Evolutionary conservation across 2,888 invertebrate genomes (phyloP), one percentile per base, ranked within the genome.

Genomic region (Auanema freiburgensis): DNA sequence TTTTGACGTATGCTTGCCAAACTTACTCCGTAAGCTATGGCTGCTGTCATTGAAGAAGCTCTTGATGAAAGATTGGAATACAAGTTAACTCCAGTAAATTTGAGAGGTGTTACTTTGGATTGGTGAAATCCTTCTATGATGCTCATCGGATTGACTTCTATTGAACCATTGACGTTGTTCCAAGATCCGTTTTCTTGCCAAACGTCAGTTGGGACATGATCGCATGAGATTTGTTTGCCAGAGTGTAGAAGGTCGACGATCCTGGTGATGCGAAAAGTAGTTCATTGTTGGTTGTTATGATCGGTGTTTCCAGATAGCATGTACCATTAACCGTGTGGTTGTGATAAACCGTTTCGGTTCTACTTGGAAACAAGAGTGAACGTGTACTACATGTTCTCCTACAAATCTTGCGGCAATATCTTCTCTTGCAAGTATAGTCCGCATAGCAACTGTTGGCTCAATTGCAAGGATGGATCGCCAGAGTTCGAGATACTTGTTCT

Each of bases 361-460:
- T 4, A 67, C 53, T 11, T 8, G 12, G 0, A 12, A 49, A 43
- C 67, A 67, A 41, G 60, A 53, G 12, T 41, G 41, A 18, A 67
- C 43, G 0, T 43, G 6, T 12, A 65, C 51, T 16, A 65, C 61
- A 10, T 46, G 40, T 33, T 18, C 51, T 50, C 65, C 65, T 3
- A 65, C 67, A 43, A 62, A 50, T 44, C 46, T 46, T 0, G 67
- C 67, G 0, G 57, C 56, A 8, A 67, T 23, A 24, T 67, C 67
- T 24, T 65, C 59, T 58, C 65, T 42, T 40, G 58, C 55, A 16
- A 67, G 56, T 10, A 65, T 14, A 12, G 65, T 46, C 8, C 67
- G 23, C 52, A 67, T 62, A 11, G 65, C 67, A 10, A 62, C n/a
- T 2, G 67, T 62, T 2, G 67, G 67, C 40, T 67, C 65, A 10